Evolutionary conservation across 1,140 invertebrate genomes (phyloP), one percentile per base, ranked within the genome.

Genomic region (Heliothis virescens): DNA sequence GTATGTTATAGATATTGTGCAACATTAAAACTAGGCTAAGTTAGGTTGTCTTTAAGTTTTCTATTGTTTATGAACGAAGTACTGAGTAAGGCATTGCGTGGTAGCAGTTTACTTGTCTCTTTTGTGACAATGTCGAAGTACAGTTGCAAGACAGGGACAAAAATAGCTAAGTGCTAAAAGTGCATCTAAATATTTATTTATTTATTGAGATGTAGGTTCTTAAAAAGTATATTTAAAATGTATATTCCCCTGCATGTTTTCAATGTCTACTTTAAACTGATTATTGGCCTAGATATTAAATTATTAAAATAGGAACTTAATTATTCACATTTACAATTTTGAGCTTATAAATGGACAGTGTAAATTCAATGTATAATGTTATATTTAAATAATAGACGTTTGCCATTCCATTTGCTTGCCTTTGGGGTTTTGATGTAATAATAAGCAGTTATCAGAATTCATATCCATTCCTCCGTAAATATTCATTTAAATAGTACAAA

Each of bases 11-110:
- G 74, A 50, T 77, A 53, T 34, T 81, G 65, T 81, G 74, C 62
- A 77, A 82, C 47, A 72, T 81, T 67, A 29, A 57, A 41, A 81
- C 13, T 80, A 82, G 63, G 34, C 12, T 82, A 77, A 80, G 74
- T 57, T 53, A 76, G 67, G 16, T 55, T 75, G 75, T 79, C 60
- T 82, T 82, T 63, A 71, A 75, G 75, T 82, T 84, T 82, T 84
- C 80, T 85, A 77, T 85, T 85, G 81, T 82, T 79, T 71, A 52
- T 52, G 21, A 67, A 48, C 41, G 47, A 18, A 53, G 21, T 52
- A 11, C 52, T 5, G 16, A 48, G 2, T 47, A 48, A 41, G 34
- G 5, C 9, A 41, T 41, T 7, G 34, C 5, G 34, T 41, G 34
- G 34, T 41, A 41, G 34, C 34, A 41, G 34, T 41, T 41, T 41